Evolutionary conservation across 2,888 invertebrate species (phyloP).

Genomic region (Idaea dimidiata): DNA sequence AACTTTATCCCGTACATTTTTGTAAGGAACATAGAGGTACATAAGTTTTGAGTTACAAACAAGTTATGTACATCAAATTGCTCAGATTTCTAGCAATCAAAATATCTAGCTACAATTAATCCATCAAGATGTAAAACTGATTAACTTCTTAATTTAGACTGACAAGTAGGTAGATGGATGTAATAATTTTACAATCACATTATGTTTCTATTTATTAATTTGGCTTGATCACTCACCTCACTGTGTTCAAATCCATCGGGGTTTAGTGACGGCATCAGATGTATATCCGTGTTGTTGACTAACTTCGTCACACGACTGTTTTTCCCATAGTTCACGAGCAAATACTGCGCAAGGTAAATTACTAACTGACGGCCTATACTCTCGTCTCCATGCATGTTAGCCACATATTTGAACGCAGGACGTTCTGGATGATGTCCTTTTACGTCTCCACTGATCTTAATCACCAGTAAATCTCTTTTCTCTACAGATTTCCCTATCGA

Average conservation of each 20-base stretch:
- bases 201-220: not conserved
- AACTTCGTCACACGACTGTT: conserved; percentile 86
- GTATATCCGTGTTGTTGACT: conserved; percentile 94
- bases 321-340: conserved; percentile 88
- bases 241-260: conserved; percentile 96
- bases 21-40: no score
- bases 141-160: no score
- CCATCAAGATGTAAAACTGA: no score
- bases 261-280: conserved; percentile 98
- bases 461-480: conserved; percentile 88
- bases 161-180: no score
- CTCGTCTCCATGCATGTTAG: conserved; percentile 98
- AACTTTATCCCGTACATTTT: no score
- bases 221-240: conserved; percentile 73
- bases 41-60: no score
- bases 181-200: no score
- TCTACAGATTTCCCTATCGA: conserved; percentile 92
- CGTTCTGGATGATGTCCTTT: conserved; percentile 77
- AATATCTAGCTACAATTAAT: no score
- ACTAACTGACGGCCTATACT: conserved; percentile 92
- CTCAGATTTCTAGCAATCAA: no score
- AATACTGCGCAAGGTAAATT: conserved; percentile 90
- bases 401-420: conserved; percentile 96
- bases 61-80: no score
- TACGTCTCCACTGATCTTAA: conserved; percentile 90